Percentiles rank a stretch among this genome's conserved stretches.
These are phyloP conservation scores for Cecidostiba fungosa DNA, from an alignment of 2,888 invertebrate genomes.

Conservation along the genomic window DNA sequence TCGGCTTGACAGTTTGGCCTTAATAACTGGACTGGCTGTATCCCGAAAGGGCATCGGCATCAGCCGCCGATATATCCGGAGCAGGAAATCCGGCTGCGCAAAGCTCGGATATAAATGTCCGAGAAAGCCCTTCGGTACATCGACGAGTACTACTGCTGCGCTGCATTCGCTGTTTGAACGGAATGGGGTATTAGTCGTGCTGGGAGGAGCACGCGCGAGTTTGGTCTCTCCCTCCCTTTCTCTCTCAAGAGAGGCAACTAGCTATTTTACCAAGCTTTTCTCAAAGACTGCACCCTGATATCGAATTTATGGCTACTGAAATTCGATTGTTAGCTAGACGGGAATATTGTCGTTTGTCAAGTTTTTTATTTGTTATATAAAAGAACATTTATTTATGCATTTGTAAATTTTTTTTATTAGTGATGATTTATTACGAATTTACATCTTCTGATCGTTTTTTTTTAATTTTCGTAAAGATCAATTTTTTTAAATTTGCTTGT, in stretches of 20 bases:
- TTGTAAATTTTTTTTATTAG: too few species aligned
- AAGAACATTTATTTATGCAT: too few species aligned
- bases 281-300: neutral
- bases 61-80: neutral
- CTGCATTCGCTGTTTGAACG: neutral
- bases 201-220: conserved; percentile 5
- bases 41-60: neutral
- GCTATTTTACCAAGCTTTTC: neutral
- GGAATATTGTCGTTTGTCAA: neutral
- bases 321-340: neutral
- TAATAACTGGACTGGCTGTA: neutral
- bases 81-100: neutral
- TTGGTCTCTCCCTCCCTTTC: too few species aligned
- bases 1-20: neutral
- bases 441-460: too few species aligned
- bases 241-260: neutral
- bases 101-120: conserved; percentile 43
- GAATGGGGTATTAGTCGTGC: conserved; percentile 3
- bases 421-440: too few species aligned
- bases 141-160: neutral
- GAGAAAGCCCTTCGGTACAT: conserved; percentile 27
- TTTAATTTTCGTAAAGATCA: too few species aligned
- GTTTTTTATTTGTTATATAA: too few species aligned
- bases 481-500: neutral
- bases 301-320: conserved; percentile 3